phyloP scores from a whole-genome alignment of 2,797 vertebrate genomes.

The Acanthurus lineatus region DNA sequence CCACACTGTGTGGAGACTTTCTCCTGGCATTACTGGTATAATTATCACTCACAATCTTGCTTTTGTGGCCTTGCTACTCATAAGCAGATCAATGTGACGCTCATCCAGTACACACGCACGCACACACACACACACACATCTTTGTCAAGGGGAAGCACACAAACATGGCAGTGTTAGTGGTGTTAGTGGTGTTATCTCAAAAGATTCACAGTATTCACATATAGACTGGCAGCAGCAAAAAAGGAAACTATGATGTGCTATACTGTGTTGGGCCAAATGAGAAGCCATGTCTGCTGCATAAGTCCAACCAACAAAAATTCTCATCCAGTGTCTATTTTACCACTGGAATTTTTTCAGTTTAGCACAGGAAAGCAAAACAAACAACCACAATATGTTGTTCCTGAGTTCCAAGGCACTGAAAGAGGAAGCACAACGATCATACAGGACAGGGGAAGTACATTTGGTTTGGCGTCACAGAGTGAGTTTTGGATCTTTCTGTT shows the following conservation, averaged over 20 bases:
- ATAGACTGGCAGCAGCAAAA: not conserved
- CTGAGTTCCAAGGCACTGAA: not conserved
- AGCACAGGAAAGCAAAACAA: slow-evolving; percentile 14
- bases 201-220: not conserved
- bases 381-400: not conserved
- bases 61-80: slow-evolving; percentile 35
- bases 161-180: slow-evolving; percentile 7
- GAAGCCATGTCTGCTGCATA: not conserved
- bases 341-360: not conserved
- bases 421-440: not conserved
- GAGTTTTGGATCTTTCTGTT: slow-evolving; percentile 6
- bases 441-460: slow-evolving; percentile 27
- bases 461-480: not conserved
- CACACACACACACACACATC: not conserved
- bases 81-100: slow-evolving; percentile 32
- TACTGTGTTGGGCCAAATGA: not conserved
- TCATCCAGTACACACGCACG: not conserved
- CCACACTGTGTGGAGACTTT: slow-evolving; percentile 9
- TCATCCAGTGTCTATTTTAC: not conserved
- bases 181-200: slow-evolving; percentile 1
- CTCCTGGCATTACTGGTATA: slow-evolving; percentile 14
- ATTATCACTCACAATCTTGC: slow-evolving; percentile 31
- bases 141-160: slow-evolving; percentile 16
- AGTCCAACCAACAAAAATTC: slow-evolving; percentile 16
- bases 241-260: not conserved